Percentiles rank a stretch among this genome's conserved stretches.
phyloP scores from a whole-genome alignment of 2,113 vertebrate species.

The Eptesicus fuscus region DNA sequence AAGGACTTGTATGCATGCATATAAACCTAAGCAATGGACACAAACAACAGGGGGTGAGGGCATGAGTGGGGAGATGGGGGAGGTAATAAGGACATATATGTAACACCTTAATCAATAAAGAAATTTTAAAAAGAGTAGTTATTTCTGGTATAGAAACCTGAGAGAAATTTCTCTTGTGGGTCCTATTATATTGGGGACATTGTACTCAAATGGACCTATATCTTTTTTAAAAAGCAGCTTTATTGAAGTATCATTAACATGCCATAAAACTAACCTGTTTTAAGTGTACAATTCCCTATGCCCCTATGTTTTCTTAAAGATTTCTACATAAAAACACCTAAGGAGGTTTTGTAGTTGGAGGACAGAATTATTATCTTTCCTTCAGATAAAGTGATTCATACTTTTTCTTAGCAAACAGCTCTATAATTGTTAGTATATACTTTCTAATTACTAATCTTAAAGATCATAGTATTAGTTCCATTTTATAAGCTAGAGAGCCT shows the following conservation, averaged over 20 bases:
- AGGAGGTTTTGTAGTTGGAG: conserved; percentile 2
- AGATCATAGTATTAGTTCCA: conserved; percentile 17
- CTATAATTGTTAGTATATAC: not conserved
- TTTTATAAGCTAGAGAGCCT: not conserved
- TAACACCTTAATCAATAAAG: too few species aligned
- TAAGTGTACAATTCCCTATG: not conserved
- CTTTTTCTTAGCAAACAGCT: not conserved
- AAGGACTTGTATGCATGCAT: too few species aligned
- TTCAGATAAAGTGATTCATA: conserved; percentile 17
- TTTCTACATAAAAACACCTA: not conserved
- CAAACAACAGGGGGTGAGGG: too few species aligned
- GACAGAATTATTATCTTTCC: not conserved
- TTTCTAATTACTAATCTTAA: conserved; percentile 26
- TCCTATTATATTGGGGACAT: not conserved
- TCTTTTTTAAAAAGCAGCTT: not conserved
- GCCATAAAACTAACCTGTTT: not conserved
- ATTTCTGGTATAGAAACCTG: not conserved
- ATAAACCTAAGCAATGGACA: too few species aligned
- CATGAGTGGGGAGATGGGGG: too few species aligned
- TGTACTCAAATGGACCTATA: not conserved
- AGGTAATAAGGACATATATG: too few species aligned
- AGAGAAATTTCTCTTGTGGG: not conserved
- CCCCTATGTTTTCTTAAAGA: not conserved
- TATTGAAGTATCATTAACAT: not conserved
- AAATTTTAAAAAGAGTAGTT: not conserved